Base-by-base conservation (phyloP, 2,888 invertebrate species). In the Diploptera punctata region DNA sequence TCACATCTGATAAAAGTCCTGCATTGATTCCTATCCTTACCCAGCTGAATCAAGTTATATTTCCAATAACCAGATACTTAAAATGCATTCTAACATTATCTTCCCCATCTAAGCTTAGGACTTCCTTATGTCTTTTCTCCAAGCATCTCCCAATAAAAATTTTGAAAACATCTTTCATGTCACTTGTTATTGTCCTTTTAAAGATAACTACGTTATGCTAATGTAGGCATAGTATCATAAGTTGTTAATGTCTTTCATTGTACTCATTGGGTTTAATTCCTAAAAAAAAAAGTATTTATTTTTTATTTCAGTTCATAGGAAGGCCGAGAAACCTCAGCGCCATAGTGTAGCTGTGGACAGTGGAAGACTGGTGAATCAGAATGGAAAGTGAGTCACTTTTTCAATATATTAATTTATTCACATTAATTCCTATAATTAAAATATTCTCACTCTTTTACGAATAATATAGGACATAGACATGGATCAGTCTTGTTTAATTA, bases 341-440 rank as follows among this genome's bases (percentile, higher is more conserved):
- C 85, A 85, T 76, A 86, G 86, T 74, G 84, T 86, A 2, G 85
- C 85, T 1, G 83, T 84, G 26, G 84, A 85, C 73, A 81, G 80
- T 33, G 76, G 78, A 21, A 65, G 74, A 57, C 49, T 72, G 16
- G 70, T 72, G 19, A 71, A 72, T 52, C 71, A 72, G 16, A 71
- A 68, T 54, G 71, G 71, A 44, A 57, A 65, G 73, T 73, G 47
- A 70, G 73, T 73, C n/a, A n/a, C n/a, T n/a, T n/a, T n/a, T n/a
- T n/a, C n/a, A n/a, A n/a, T n/a, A n/a, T n/a, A n/a, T n/a, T n/a
- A n/a, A n/a, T n/a, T n/a, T n/a, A n/a, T n/a, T n/a, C n/a, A n/a
- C n/a, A n/a, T n/a, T n/a, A n/a, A n/a, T n/a, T n/a, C n/a, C n/a
- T n/a, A n/a, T n/a, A n/a, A n/a, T n/a, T n/a, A n/a, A n/a, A n/a